Evolutionary conservation across 2,888 invertebrate species (phyloP), one percentile per base, ranked within the genome.

Genomic region (Hyposoter didymator): DNA sequence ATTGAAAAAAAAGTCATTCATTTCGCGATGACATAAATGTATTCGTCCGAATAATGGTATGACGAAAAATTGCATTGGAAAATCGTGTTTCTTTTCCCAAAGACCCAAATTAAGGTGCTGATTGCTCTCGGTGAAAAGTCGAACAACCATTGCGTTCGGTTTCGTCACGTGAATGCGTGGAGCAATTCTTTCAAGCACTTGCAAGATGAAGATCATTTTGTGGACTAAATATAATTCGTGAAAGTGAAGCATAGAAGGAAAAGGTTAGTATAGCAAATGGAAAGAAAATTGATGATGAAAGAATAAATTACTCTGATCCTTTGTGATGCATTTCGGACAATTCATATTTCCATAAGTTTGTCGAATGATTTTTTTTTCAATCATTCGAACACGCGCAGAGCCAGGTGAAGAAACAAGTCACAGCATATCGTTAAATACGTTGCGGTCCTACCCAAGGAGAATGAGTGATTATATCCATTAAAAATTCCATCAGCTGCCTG

Each of bases 381-480:
- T 66, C 12, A 67, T 67, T 67, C 19, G 22, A 22, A 14, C 14
- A 67, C 43, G 45, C 12, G 43, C 14, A 22, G 22, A 28, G 32
- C 69, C 67, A 55, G 67, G 55, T 67, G 49, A 19, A 67, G 49
- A 43, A 55, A 69, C 17, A 43, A 17, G 17, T 19, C 35, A 17
- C 19, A 47, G 39, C 67, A 39, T 28, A 14, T 75, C 64, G 64
- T 75, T 52, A 55, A 76, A 19, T 43, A n/a, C 39, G 52, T 43
- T 43, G 43, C 35, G 10, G 64, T 64, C 35, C 62, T 52, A 52
- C 64, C 7, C 28, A 45, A 12, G 39, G n/a, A 64, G 43, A 52
- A 66, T 80, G 72, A 80, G 52, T 70, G 69, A 79, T 72, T 72
- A 45, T 59, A 32, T 79, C 59, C 19, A 70, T 70, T 76, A 76